A percentile compares a stretch with the other conserved stretches of the same genome.
These are phyloP conservation scores for Anastrepha obliqua DNA, from an alignment of 1,140 invertebrate species.

Conservation along the genomic window DNA sequence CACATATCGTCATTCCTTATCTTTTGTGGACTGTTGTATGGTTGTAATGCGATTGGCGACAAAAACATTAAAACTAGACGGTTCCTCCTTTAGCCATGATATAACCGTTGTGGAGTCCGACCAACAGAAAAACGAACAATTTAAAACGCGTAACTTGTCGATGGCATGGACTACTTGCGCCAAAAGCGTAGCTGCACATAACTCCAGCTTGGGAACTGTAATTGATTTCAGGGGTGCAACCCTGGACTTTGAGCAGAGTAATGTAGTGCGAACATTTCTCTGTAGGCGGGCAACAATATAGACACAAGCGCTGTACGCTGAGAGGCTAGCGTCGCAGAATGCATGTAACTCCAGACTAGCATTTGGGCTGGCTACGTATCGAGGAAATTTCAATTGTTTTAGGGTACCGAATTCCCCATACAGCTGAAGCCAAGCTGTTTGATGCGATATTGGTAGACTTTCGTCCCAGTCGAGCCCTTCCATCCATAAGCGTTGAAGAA, in stretches of 20 bases:
- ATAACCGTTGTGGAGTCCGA: constrained; percentile 65
- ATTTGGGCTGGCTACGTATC: not conserved
- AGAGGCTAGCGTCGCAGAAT: constrained; percentile 57
- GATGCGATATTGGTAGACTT: not conserved
- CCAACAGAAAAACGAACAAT: constrained; percentile 60
- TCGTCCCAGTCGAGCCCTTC: no score
- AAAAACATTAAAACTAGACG: constrained; percentile 61
- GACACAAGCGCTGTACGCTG: no score
- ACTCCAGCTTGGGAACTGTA: constrained; percentile 64
- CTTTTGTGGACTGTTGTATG: constrained; percentile 62
- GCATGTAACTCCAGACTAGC: constrained; percentile 48
- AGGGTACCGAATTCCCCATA: not conserved
- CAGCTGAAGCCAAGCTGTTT: constrained; percentile 5
- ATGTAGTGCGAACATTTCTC: no score
- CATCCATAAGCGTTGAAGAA: not conserved
- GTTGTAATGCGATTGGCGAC: constrained; percentile 66
- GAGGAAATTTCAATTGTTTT: not conserved
- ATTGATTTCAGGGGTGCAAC: constrained; percentile 63
- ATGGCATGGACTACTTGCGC: constrained; percentile 60
- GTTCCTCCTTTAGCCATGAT: constrained; percentile 63
- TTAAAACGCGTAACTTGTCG: constrained; percentile 29
- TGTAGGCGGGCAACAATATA: no score
- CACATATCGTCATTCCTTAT: constrained; percentile 21
- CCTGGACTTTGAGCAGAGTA: no score
- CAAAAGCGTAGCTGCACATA: constrained; percentile 61